Base-by-base conservation (phyloP, 2,888 invertebrate species). In the Drosophila pseudotalamancana region DNA sequence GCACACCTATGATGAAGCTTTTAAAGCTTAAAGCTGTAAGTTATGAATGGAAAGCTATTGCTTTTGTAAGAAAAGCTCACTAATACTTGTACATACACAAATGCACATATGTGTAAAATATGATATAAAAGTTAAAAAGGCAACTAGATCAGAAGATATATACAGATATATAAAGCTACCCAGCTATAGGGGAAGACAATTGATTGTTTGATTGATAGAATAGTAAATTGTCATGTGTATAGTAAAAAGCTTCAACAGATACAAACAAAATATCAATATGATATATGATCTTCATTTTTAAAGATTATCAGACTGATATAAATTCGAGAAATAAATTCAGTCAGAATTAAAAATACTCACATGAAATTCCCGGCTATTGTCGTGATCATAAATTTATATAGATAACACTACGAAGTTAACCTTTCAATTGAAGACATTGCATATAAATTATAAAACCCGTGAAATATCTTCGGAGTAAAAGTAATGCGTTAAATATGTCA, bases 401-500 rank as follows among this genome's bases (percentile, higher is more conserved):
- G 34, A 56, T 66, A 42, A n/a, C 19, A 55, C 18, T 23, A n/a
- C 14, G 9, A 29, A 27, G 27, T 27, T 4, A 14, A 43, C 16
- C 27, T 46, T 25, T 11, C 9, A 32, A 18, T 9, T 16, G 11
- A 16, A 39, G 18, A 19, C 46, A 40, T 16, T 34, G 40, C 40
- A 6, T 23, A 51, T 51, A 51, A 51, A 50, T 53, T 11, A 31
- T 25, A 12, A 48, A 35, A 42, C 21, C 9, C 40, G 27, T 57
- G 35, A 54, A 64, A 50, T 25, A 23, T 19, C 23, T 27, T 39
- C 21, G 18, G 11, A 27, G 23, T 54, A 72, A 72, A 60, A 49
- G 62, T 50, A 45, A 68, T 43, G 42, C 59, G 59, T 60, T 70
- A 60, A 54, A 40, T 55, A 53, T 51, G 43, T 49, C 70, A 45